Evolutionary conservation across 2,888 invertebrate species (phyloP), one percentile per base, ranked within the genome.

Genomic region (Melipona bicolor): DNA sequence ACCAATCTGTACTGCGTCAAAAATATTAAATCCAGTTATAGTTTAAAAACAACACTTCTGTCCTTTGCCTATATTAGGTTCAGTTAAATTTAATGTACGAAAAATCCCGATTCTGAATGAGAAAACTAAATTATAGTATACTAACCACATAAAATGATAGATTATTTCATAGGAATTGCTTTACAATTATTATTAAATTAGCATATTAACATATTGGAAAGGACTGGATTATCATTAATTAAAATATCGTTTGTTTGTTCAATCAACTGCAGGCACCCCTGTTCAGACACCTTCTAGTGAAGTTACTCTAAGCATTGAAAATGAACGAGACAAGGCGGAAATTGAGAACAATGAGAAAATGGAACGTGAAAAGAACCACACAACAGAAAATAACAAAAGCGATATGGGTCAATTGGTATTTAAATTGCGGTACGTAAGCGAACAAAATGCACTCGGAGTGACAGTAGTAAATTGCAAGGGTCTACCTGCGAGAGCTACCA

Each of bases 381-480:
- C 95, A 0, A 95, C 96, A 85, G 96, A 95, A 87, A 96, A 96
- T 73, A 96, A 97, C 43, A 97, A 97, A 92, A 92, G 92, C 52
- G 89, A 89, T 50, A 96, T 99, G 83, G 99, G 99, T 0, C 97
- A 98, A 84, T 95, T 99, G 92, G 97, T 98, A 91, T 99, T 99
- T 94, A 98, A 98, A 93, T 95, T 99, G 74, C 96, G 97, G 96
- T 99, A 98, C 95, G 97, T 98, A 92, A 96, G 97, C 87, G 98
- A 98, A 93, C 98, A 98, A 94, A 98, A 97, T 91, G 98, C 98
- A 0, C 95, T 99, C 90, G 97, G 98, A 90, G 98, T 99, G 32
- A 98, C 98, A 0, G 98, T 99, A 90, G 97, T 98, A 61, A 97
- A 97, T 68, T 99, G 99, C 95, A 97, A 97, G 87, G 98, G 98